Evolutionary conservation across 2,888 invertebrate species (phyloP).

Genomic region (Cremastinae sp.): DNA sequence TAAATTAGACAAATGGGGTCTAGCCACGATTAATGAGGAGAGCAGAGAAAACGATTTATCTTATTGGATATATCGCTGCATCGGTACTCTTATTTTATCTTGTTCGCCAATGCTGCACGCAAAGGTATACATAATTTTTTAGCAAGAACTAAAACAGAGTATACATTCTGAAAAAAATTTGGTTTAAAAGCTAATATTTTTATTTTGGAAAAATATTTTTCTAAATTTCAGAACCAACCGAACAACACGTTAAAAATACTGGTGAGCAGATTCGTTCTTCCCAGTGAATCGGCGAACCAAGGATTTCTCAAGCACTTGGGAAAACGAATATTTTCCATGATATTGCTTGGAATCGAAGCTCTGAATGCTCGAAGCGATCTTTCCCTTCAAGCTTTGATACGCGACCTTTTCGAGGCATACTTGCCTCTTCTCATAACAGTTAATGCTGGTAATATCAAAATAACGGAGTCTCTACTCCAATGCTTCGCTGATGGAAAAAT

Average conservation of each 20-base stretch:
- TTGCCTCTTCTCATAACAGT: conserved; percentile 73
- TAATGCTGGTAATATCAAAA: conserved; percentile 65
- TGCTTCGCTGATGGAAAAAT: conserved; percentile 72
- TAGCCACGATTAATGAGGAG: conserved; percentile 72
- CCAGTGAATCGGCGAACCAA: conserved; percentile 68
- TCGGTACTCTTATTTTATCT: conserved; percentile 74
- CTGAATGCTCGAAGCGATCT: conserved; percentile 72
- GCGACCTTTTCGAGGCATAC: conserved; percentile 75
- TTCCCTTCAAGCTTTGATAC: conserved; percentile 70
- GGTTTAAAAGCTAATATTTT: not conserved
- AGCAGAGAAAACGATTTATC: conserved; percentile 71
- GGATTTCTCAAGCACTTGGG: conserved; percentile 68
- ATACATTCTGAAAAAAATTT: no score
- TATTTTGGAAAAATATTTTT: not conserved
- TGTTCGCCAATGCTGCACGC: conserved; percentile 73
- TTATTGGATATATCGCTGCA: conserved; percentile 74
- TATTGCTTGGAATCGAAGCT: conserved; percentile 74
- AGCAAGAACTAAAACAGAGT: no score
- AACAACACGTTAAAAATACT: conserved; percentile 71
- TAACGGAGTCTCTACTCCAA: conserved; percentile 71
- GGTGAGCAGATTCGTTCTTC: conserved; percentile 71
- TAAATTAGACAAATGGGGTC: conserved; percentile 76
- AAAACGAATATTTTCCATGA: conserved; percentile 75
- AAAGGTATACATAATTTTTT: conserved; percentile 67
- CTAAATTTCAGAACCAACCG: conserved; percentile 72